These are phyloP conservation scores for Plebejus anna DNA, from an alignment of 2,888 invertebrate species.

Conservation along the genomic window DNA sequence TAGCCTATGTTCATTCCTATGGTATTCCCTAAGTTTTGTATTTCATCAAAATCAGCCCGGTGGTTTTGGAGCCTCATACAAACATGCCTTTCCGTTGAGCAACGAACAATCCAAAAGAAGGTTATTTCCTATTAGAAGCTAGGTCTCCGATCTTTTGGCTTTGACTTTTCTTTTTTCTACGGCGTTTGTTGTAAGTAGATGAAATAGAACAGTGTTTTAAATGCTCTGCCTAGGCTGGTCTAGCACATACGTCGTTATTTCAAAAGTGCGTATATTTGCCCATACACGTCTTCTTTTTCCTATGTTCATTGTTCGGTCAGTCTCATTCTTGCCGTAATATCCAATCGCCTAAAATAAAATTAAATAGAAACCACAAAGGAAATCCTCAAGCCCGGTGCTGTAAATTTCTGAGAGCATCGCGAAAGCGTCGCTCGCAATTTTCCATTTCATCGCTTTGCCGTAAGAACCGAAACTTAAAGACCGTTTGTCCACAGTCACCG, in stretches of 20 bases:
- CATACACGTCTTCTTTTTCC: not conserved
- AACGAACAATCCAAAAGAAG: no score
- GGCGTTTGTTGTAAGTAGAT: not conserved
- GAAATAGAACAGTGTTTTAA: not conserved
- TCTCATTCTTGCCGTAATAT: not conserved
- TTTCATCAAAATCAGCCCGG: no score
- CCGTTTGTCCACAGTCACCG: not conserved
- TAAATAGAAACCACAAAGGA: not conserved
- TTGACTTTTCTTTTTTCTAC: not conserved
- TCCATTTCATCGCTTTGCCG: constrained; percentile 42
- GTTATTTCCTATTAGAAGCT: no score
- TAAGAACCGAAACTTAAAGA: constrained; percentile 37
- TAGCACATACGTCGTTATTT: not conserved
- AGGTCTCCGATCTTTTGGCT: not conserved
- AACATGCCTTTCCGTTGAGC: no score
- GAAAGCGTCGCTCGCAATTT: constrained; percentile 47
- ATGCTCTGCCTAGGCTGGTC: no score
- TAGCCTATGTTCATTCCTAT: not conserved
- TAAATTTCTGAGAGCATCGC: constrained; percentile 34
- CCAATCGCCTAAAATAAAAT: not conserved
- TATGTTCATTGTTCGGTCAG: not conserved
- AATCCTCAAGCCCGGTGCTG: constrained; percentile 35
- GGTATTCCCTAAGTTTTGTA: not conserved
- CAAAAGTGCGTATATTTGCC: not conserved
- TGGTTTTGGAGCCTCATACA: no score